Evolutionary conservation across 2,888 invertebrate genomes (phyloP).

Genomic region (Labia minor): DNA sequence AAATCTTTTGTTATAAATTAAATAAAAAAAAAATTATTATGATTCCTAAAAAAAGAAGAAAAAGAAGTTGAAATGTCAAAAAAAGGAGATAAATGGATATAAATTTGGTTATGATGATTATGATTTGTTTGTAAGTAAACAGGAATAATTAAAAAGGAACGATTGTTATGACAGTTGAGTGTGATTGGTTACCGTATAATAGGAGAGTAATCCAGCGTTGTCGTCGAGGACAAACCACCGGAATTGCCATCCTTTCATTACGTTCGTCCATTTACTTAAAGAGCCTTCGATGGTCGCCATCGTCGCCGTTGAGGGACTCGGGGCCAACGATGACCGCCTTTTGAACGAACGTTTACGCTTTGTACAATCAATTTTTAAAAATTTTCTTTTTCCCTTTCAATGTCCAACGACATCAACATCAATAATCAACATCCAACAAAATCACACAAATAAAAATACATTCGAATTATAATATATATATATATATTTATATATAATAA

Average conservation of each 20-base stretch:
- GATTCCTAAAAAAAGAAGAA: no score
- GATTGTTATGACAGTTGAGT: slow-evolving; percentile 33
- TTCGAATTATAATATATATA: slow-evolving; percentile 27
- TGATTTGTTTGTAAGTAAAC: no score
- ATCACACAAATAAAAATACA: slow-evolving; percentile 25
- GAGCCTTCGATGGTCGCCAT: slow-evolving; percentile 78
- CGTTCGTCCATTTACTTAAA: slow-evolving; percentile 94
- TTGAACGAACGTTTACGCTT: slow-evolving; percentile 4
- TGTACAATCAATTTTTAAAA: neutral
- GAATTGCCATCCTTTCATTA: slow-evolving; percentile 98
- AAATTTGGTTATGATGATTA: no score
- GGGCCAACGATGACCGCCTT: neutral
- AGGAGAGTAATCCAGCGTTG: slow-evolving; percentile 87
- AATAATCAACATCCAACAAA: slow-evolving; percentile 22
- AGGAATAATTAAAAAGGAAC: neutral
- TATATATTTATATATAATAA: no score
- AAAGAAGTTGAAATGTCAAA: no score
- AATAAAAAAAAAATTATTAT: no score
- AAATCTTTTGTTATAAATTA: no score
- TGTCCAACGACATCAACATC: no score
- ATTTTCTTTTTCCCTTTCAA: neutral
- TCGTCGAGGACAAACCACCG: slow-evolving; percentile 98
- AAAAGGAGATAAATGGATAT: no score
- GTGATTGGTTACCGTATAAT: slow-evolving; percentile 99
- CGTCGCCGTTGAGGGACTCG: neutral